These are phyloP conservation scores for Pogona vitticeps DNA, from an alignment of 2,113 vertebrate genomes.

Conservation along the genomic window DNA sequence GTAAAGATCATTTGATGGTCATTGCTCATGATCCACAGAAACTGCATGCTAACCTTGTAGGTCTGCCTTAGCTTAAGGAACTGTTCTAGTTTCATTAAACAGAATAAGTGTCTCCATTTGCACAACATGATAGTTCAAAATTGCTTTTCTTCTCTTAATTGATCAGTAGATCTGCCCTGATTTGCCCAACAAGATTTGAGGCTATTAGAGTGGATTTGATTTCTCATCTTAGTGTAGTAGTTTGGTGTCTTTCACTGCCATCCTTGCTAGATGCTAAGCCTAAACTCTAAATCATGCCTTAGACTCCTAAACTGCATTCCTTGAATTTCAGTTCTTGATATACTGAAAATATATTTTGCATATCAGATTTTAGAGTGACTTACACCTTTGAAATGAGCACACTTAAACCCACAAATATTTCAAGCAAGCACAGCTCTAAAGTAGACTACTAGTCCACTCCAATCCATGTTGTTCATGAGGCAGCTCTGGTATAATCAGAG, in stretches of 20 bases:
- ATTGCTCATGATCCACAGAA: neutral
- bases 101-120: neutral
- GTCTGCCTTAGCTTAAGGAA: neutral
- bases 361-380: neutral
- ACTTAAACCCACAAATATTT: too few species aligned
- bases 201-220: neutral
- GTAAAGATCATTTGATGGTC: neutral
- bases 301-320: neutral
- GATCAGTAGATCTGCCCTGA: neutral
- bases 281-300: neutral
- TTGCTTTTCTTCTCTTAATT: neutral
- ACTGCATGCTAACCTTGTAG: neutral
- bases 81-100: neutral
- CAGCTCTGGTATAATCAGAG: too few species aligned
- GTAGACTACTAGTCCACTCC: too few species aligned
- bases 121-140: neutral
- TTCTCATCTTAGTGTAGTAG: neutral
- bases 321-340: neutral
- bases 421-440: too few species aligned
- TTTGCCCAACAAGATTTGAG: neutral
- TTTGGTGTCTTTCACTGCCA: neutral
- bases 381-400: too few species aligned
- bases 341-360: neutral
- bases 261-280: neutral
- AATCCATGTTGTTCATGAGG: too few species aligned